Percentiles rank a stretch among this genome's conserved stretches.
Conservation (phyloP, 2,888 invertebrate species). For the Incurvaria masculella region DNA sequence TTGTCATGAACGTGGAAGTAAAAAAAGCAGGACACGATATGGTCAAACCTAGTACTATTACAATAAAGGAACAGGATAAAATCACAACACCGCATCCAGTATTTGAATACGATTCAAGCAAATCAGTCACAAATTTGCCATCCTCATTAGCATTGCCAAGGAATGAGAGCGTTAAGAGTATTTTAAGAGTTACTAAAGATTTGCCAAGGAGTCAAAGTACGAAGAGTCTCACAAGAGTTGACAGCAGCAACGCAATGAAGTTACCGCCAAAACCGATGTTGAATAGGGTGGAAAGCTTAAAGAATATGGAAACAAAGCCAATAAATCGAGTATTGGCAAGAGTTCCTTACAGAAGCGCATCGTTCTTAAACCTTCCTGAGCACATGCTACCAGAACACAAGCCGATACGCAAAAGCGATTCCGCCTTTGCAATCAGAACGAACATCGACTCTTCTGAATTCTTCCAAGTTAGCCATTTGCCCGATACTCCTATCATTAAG, state of each 20-base stretch:
- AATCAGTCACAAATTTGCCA: conserved; percentile 32
- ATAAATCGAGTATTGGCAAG: conserved; percentile 41
- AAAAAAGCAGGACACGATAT: conserved; percentile 36
- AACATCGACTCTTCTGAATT: conserved; percentile 27
- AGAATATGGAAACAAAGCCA: conserved; percentile 39
- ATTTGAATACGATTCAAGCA: conserved; percentile 38
- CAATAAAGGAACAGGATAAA: conserved; percentile 44
- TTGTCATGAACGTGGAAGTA: conserved; percentile 41
- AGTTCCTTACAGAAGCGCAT: conserved; percentile 48
- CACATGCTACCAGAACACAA: conserved; percentile 41
- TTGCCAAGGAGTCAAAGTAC: conserved; percentile 39
- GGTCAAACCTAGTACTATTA: conserved; percentile 42
- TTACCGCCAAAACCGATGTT: conserved; percentile 26
- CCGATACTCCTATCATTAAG: conserved; percentile 49
- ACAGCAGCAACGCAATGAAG: conserved; percentile 26
- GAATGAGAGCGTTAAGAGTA: conserved; percentile 45
- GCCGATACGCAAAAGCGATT: conserved; percentile 40
- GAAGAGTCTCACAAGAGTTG: conserved; percentile 35
- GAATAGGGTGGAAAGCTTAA: conserved; percentile 45
- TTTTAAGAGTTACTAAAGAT: conserved; percentile 30
- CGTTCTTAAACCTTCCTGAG: conserved; percentile 46
- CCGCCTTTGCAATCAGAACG: conserved; percentile 38
- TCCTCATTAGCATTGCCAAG: conserved; percentile 36
- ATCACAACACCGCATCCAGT: conserved; percentile 38
- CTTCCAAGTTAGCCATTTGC: conserved; percentile 34